Percentiles rank a stretch among this genome's conserved stretches.
These are phyloP conservation scores for Gyrodactylus bullatarudis DNA, from an alignment of 1,140 invertebrate species.

Conservation along the genomic window DNA sequence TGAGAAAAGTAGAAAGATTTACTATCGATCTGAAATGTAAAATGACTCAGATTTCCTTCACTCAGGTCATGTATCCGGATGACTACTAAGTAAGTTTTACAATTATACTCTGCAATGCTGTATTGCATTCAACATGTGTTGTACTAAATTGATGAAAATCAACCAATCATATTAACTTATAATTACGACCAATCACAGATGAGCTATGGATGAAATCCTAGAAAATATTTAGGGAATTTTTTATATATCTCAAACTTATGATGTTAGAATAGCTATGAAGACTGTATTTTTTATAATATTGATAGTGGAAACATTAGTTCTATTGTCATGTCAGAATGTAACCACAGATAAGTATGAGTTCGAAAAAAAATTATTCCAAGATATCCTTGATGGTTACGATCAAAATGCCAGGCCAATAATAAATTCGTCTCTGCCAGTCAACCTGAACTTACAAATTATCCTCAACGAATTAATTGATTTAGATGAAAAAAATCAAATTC, in stretches of 20 bases:
- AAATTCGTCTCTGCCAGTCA: background rate
- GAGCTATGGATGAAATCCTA: background rate
- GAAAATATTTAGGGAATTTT: background rate
- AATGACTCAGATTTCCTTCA: no score
- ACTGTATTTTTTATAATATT: no score
- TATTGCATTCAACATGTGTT: no score
- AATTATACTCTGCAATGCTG: no score
- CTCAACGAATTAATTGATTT: background rate
- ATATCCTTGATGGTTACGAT: background rate
- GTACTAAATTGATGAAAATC: no score
- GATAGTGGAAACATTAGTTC: background rate
- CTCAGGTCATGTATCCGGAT: no score
- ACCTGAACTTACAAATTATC: background rate
- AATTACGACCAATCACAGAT: background rate
- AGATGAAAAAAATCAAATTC: background rate
- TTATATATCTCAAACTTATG: background rate
- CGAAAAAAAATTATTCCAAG: background rate
- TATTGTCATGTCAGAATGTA: background rate
- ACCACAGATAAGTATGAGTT: background rate
- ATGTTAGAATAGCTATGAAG: background rate
- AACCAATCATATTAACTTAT: no score
- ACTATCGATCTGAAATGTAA: no score
- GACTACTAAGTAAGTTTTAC: no score
- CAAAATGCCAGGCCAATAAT: background rate
- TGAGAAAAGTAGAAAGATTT: no score